phyloP scores from a whole-genome alignment of 1,140 invertebrate species.

The Dinoponera quadriceps region DNA sequence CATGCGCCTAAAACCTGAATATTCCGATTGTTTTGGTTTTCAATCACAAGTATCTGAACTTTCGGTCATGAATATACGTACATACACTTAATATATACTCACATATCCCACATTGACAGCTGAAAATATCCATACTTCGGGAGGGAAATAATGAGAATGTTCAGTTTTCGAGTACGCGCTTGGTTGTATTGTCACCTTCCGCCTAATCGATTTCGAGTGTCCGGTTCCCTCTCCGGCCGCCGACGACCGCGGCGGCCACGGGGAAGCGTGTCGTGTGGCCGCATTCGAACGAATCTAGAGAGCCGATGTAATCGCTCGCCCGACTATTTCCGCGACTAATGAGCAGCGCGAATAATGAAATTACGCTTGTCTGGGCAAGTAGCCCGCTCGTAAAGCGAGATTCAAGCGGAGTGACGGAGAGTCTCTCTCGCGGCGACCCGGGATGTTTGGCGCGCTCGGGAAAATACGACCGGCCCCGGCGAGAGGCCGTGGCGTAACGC shows the following conservation, averaged over 20 bases:
- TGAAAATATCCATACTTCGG: too few species aligned
- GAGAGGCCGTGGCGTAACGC: slow-evolving; percentile 3
- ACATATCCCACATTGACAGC: too few species aligned
- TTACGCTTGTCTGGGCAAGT: slow-evolving; percentile 55
- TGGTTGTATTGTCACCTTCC: too few species aligned
- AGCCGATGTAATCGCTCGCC: slow-evolving; percentile 54
- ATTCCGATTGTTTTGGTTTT: too few species aligned
- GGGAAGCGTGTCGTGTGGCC: slow-evolving; percentile 31
- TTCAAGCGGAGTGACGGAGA: slow-evolving; percentile 26
- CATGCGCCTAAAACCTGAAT: too few species aligned
- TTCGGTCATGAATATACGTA: too few species aligned
- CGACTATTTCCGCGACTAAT: slow-evolving; percentile 60
- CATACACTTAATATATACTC: too few species aligned
- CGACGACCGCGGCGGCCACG: neutral
- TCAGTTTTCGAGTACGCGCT: too few species aligned
- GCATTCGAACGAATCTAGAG: slow-evolving; percentile 51
- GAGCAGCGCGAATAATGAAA: slow-evolving; percentile 60
- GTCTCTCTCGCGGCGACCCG: neutral
- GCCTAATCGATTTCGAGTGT: too few species aligned
- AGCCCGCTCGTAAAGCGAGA: slow-evolving; percentile 43
- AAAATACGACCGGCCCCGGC: slow-evolving; percentile 13
- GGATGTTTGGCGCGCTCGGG: slow-evolving; percentile 22
- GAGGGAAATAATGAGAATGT: too few species aligned
- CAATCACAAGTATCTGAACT: too few species aligned
- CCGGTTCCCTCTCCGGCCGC: neutral